Evolutionary conservation across 2,797 vertebrate species (phyloP).

Genomic region (Phataginus tetradactyla): DNA sequence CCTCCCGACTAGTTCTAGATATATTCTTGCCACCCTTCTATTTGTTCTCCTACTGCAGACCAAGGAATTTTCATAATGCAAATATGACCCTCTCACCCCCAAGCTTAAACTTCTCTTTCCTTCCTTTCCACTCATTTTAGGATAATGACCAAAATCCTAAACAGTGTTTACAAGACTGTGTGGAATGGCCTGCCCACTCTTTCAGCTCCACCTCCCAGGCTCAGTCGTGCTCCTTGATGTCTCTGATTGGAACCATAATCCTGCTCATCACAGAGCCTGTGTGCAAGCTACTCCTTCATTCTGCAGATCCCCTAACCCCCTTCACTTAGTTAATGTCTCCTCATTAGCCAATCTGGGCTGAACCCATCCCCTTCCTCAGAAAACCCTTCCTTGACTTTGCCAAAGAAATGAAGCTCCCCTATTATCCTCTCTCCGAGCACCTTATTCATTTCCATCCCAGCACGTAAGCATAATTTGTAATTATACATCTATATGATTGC

Average conservation of each 20-base stretch:
- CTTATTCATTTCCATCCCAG: neutral
- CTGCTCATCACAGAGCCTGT: neutral
- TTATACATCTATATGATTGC: neutral
- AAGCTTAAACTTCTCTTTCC: neutral
- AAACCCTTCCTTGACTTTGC: neutral
- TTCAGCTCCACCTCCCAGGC: neutral
- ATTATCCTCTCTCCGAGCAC: neutral
- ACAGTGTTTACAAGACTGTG: neutral
- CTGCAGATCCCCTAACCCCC: neutral
- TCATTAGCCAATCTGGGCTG: neutral
- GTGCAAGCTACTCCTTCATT: neutral
- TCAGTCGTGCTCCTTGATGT: neutral
- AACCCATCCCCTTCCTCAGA: neutral
- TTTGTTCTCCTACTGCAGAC: neutral
- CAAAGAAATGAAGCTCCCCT: neutral
- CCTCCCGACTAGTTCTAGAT: neutral
- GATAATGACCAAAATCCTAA: neutral
- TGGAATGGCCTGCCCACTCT: neutral
- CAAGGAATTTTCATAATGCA: neutral
- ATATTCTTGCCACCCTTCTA: neutral
- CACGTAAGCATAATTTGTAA: neutral
- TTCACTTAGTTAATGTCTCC: neutral
- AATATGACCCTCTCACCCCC: neutral
- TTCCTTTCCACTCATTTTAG: neutral
- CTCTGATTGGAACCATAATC: neutral